A percentile compares a stretch with the other conserved stretches of the same genome.
Evolutionary conservation across 2,797 vertebrate species (phyloP).

Genomic region (Coregonus ussuriensis): DNA sequence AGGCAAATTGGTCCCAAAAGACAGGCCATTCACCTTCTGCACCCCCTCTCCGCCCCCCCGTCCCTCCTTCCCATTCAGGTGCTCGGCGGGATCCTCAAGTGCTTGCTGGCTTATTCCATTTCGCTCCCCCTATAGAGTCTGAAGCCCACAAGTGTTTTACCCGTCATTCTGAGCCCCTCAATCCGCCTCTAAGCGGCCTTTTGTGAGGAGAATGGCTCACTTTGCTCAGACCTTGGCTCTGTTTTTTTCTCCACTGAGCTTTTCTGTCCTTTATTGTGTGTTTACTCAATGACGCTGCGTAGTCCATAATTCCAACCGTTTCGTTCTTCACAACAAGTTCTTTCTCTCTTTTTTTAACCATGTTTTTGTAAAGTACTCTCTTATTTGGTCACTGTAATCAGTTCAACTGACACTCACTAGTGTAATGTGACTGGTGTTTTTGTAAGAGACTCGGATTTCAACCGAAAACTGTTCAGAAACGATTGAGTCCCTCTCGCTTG

Average conservation of each 20-base stretch:
- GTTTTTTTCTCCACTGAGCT: constrained; percentile 66
- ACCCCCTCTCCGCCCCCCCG: constrained; percentile 69
- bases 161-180: constrained; percentile 87
- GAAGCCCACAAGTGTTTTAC: constrained; percentile 98
- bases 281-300: constrained; percentile 82
- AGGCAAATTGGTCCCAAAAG: constrained; percentile 99
- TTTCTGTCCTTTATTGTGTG: constrained; percentile 82
- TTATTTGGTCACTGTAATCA: constrained; percentile 65
- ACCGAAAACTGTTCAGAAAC: constrained; percentile 43
- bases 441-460: constrained; percentile 51
- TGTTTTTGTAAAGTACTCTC: constrained; percentile 69
- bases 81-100: constrained; percentile 97
- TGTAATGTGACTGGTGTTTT: constrained; percentile 45
- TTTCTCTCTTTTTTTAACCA: constrained; percentile 52
- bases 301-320: constrained; percentile 80
- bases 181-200: constrained; percentile 85
- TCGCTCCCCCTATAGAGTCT: constrained; percentile 93
- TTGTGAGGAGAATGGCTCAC: constrained; percentile 89
- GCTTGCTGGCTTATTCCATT: constrained; percentile 99
- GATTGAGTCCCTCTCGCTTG: not conserved
- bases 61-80: constrained; percentile 91
- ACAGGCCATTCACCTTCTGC: constrained; percentile 99
- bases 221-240: constrained; percentile 82
- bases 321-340: constrained; percentile 78
- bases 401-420: constrained; percentile 54